Evolutionary conservation across 2,113 vertebrate species (phyloP), one percentile per base, ranked within the genome.

Genomic region (Lagopus leucura): DNA sequence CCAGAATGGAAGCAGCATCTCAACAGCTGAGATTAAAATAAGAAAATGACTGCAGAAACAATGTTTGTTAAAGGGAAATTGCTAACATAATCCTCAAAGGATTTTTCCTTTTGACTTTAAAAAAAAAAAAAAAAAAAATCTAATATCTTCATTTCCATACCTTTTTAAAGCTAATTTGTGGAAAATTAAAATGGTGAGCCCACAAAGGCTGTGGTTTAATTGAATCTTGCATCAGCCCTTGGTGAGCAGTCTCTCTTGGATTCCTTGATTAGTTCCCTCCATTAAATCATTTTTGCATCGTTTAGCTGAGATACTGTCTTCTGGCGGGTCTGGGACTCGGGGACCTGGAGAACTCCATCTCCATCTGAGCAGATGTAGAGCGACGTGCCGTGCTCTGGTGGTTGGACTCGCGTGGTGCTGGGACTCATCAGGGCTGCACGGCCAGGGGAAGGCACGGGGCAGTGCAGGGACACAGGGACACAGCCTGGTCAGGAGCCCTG

Each of bases 111-210:
- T 96, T 94, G 95, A 95, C 95, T 97, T 93, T 54, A 69, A 94
- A 93, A 92, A 94, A 93, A 92, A 94, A 93, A 91, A 93, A 50
- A 10, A 90, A 93, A 92, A 93, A 92, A 93, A 64, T 16, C 82
- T 96, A 97, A 97, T 97, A 96, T 97, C 97, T 98, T 98, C 96
- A 98, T 98, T 98, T 98, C 97, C 97, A 97, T 93, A 92, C 95
- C 96, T 97, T 96, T 96, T 97, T 97, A 86, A 97, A 97, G 97
- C 97, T 98, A 98, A 98, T 98, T 98, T 98, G 98, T 98, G 97
- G 97, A 97, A 97, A 98, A 98, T 98, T 98, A 98, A 98, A 98
- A 97, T 42, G 65, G 95, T 95, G 93, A 97, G 95, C 95, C 97
- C 97, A 95, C 88, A 81, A 96, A 97, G 96, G 95, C 97, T 97